A percentile compares a stretch with the other conserved stretches of the same genome.
phyloP scores from a whole-genome alignment of 2,797 vertebrate genomes.

The Hoplostethus mediterraneus region DNA sequence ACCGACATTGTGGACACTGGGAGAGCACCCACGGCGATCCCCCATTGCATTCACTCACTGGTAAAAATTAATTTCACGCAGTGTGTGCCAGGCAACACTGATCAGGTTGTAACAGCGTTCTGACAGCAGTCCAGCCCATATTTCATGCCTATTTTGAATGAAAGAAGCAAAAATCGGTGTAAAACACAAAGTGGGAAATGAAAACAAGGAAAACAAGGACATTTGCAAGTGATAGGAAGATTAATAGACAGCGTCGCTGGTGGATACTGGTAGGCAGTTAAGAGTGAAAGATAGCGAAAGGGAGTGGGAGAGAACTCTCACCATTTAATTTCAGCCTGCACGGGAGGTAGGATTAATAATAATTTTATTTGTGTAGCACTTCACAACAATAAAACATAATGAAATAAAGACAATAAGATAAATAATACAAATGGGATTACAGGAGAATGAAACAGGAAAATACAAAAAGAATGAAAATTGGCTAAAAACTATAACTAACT shows the following conservation, averaged over 20 bases:
- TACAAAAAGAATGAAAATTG: no score
- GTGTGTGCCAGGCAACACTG: neutral
- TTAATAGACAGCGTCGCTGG: neutral
- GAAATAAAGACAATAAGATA: no score
- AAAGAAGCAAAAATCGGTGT: neutral
- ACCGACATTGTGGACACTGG: neutral
- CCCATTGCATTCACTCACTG: neutral
- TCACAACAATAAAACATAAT: no score
- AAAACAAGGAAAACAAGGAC: neutral
- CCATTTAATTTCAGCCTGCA: no score
- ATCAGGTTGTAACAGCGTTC: neutral
- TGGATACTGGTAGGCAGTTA: neutral
- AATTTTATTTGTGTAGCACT: no score
- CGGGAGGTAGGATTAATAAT: no score
- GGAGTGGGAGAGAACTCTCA: no score
- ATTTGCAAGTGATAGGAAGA: neutral
- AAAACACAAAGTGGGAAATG: neutral
- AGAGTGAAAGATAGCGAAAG: neutral
- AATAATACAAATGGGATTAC: no score
- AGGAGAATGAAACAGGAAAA: no score
- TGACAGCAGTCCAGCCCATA: conserved; percentile 6
- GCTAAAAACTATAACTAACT: no score
- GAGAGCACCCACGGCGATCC: neutral
- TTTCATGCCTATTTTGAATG: neutral
- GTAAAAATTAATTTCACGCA: neutral